phyloP scores from a whole-genome alignment of 1,140 invertebrate genomes.

The Drosophila carrolli region DNA sequence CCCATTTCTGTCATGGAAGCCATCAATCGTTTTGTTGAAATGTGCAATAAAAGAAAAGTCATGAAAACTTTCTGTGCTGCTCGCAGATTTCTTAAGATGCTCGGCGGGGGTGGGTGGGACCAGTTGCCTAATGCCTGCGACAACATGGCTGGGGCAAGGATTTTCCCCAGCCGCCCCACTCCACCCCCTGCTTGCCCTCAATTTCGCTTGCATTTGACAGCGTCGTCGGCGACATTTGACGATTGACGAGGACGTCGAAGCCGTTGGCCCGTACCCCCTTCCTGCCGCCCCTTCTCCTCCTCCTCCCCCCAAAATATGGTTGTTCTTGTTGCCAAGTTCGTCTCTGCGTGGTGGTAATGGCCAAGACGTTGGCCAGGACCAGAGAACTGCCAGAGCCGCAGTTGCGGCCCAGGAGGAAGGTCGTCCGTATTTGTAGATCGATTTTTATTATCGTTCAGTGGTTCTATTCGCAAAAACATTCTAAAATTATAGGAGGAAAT shows the following conservation, averaged over 20 bases:
- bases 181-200: slow-evolving; percentile 30
- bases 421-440: too few species aligned
- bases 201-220: slow-evolving; percentile 79
- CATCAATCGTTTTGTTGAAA: slow-evolving; percentile 85
- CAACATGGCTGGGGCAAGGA: slow-evolving; percentile 62
- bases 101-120: slow-evolving; percentile 9
- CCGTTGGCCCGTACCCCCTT: slow-evolving; percentile 17
- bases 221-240: slow-evolving; percentile 81
- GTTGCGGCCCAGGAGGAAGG: slow-evolving; percentile 2
- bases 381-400: slow-evolving; percentile 12
- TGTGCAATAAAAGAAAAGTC: slow-evolving; percentile 85
- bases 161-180: background rate
- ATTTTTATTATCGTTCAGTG: too few species aligned
- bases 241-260: slow-evolving; percentile 83
- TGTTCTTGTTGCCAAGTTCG: slow-evolving; percentile 57
- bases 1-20: slow-evolving; percentile 75
- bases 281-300: background rate
- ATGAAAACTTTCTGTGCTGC: slow-evolving; percentile 83
- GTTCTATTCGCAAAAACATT: too few species aligned
- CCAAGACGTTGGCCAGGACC: slow-evolving; percentile 54
- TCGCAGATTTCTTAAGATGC: slow-evolving; percentile 70
- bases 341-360: slow-evolving; percentile 59
- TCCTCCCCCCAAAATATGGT: background rate
- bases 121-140: slow-evolving; percentile 78
- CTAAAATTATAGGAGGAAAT: too few species aligned